Percentiles rank a stretch among this genome's conserved stretches.
Conservation (phyloP, 1,140 invertebrate genomes). For the Lepidurus apus region DNA sequence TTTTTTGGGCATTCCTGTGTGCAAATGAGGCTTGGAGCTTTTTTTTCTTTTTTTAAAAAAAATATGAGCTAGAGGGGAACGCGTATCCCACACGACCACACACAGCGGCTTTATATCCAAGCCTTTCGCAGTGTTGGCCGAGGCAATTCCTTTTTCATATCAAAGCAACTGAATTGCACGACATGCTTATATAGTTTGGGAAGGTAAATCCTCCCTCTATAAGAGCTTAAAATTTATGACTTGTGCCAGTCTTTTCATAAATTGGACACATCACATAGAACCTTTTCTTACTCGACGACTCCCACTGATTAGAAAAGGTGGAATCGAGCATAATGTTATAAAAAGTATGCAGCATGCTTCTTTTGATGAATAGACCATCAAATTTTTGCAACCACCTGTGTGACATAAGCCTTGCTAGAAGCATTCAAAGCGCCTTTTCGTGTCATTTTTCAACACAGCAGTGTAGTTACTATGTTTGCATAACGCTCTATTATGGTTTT, state of each 20-base stretch:
- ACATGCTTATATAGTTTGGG: not conserved
- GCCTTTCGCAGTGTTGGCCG: not conserved
- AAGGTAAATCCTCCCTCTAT: slow-evolving; percentile 4
- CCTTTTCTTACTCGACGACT: not conserved
- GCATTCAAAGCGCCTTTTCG: not conserved
- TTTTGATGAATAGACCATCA: not conserved
- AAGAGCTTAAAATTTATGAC: not conserved
- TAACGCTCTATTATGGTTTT: not conserved
- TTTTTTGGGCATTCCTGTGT: not conserved
- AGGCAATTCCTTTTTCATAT: slow-evolving; percentile 12
- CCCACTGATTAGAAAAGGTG: slow-evolving; percentile 15
- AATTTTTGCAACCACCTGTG: not conserved
- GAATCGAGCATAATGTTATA: not conserved
- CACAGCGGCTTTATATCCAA: not conserved
- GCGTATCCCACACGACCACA: slow-evolving; percentile 10
- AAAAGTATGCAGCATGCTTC: not conserved
- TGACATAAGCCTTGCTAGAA: not conserved
- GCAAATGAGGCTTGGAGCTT: not conserved
- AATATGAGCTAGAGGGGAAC: not conserved
- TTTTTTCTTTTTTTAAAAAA: not conserved
- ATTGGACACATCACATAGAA: slow-evolving; percentile 7
- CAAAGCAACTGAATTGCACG: not conserved
- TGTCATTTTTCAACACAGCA: not conserved
- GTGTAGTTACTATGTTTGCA: not conserved
- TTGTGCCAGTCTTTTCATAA: slow-evolving; percentile 10